A percentile compares a stretch with the other conserved stretches of the same genome.
These are phyloP conservation scores for Drosophila ficusphila DNA, from an alignment of 1,140 invertebrate species.

Conservation along the genomic window DNA sequence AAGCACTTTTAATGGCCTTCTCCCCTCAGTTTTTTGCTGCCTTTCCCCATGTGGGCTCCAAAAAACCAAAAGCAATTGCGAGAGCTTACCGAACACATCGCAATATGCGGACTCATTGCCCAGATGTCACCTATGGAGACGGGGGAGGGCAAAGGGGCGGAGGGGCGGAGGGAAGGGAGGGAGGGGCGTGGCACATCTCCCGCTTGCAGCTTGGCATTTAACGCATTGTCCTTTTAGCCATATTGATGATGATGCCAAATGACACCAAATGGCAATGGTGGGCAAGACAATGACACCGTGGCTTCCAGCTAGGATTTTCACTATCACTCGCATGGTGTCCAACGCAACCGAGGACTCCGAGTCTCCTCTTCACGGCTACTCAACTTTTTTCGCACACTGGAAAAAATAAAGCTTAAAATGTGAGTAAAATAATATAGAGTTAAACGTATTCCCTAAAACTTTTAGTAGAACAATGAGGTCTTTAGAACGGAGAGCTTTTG, in stretches of 20 bases:
- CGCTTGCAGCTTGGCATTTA: constrained; percentile 63
- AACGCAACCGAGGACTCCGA: neutral
- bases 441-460: too few relatives aligned
- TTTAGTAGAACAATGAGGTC: too few relatives aligned
- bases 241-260: constrained; percentile 83
- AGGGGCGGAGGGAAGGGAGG: neutral
- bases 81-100: constrained; percentile 46
- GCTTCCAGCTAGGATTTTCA: constrained; percentile 73
- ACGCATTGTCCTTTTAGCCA: constrained; percentile 82
- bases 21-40: neutral
- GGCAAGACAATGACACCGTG: constrained; percentile 65
- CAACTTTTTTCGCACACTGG: neutral
- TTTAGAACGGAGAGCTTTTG: too few relatives aligned
- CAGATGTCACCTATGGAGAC: constrained; percentile 45
- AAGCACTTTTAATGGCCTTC: constrained; percentile 21
- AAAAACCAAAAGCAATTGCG: constrained; percentile 62
- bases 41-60: neutral
- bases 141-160: neutral
- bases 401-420: neutral
- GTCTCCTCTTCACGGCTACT: neutral
- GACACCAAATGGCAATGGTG: constrained; percentile 74
- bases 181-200: constrained; percentile 21
- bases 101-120: constrained; percentile 75
- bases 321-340: constrained; percentile 65
- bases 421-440: too few relatives aligned